Base-by-base conservation (phyloP, 2,888 invertebrate genomes). In the Thecophora atra region DNA sequence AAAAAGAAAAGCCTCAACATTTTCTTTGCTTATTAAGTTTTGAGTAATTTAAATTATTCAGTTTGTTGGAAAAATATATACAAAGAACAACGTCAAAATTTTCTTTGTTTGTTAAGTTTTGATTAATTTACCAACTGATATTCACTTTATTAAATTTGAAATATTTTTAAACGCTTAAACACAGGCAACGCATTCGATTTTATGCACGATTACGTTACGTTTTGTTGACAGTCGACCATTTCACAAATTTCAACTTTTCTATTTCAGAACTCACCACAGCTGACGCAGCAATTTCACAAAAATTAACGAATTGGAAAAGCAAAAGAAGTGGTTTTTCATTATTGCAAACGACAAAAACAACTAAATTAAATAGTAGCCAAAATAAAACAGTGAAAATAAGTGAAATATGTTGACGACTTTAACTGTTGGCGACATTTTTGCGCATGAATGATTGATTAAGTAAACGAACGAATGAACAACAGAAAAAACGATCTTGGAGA, bases 281-380 rank as follows among this genome's bases (percentile, higher is more conserved):
- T 17, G 47, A 60, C 24, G 30, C n/a, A 26, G 51, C 42, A 28
- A 47, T n/a, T n/a, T n/a, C 37, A 52, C 19, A 24, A 37, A 52
- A 51, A n/a, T 63, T 63, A 70, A 70, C 70, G 70, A 70, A 63
- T 51, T 63, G 70, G 70, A 70, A 62, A 58, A 30, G 28, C 7
- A 60, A 60, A 26, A 26, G 30, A 60, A 60, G n/a, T 60, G 47
- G 17, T 5, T 2, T n/a, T 47, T 15, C 0, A n/a, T 37, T 54
- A 4, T 2, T 54, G 54, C 54, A 11, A 54, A 26, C 24, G 44
- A n/a, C 42, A 64, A 21, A n/a, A 64, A 44, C 19, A 42, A 64
- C 44, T 15, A 42, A 5, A 44, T 13, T 44, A 19, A 64, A n/a
- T 15, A 3, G 47, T 47, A n/a, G 13, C 47, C 47, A 47, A 47